Evolutionary conservation across 2,797 vertebrate genomes (phyloP).

Genomic region (Notolabrus celidotus): DNA sequence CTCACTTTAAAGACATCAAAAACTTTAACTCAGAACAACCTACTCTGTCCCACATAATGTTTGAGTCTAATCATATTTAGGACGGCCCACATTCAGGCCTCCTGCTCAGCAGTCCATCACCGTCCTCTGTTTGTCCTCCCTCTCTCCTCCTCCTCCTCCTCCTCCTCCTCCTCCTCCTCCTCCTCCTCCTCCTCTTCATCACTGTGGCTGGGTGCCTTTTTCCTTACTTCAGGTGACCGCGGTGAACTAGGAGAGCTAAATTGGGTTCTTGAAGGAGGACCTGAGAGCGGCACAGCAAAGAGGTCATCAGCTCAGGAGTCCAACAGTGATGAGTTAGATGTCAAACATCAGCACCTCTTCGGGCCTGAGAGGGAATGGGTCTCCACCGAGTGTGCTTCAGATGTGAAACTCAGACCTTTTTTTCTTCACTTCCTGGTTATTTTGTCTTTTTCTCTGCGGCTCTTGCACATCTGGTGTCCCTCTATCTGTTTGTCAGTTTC

Average conservation of each 20-base stretch:
- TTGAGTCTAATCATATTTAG: slow-evolving; percentile 57
- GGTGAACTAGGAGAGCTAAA: slow-evolving; percentile 52
- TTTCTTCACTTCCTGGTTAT: slow-evolving; percentile 10
- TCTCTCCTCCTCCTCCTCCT: slow-evolving; percentile 20
- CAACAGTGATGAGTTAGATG: slow-evolving; percentile 54
- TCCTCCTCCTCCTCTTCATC: slow-evolving; percentile 15
- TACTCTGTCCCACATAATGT: slow-evolving; percentile 52
- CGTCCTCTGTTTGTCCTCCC: slow-evolving; percentile 48
- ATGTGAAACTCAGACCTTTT: slow-evolving; percentile 31
- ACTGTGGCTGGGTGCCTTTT: slow-evolving; percentile 28
- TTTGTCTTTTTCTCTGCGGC: slow-evolving; percentile 13
- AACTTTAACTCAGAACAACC: slow-evolving; percentile 1
- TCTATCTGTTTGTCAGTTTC: slow-evolving; percentile 16
- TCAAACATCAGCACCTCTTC: slow-evolving; percentile 46
- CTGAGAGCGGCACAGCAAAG: slow-evolving; percentile 43
- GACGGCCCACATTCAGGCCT: slow-evolving; percentile 56
- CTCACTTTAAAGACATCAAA: not conserved
- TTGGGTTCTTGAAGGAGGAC: slow-evolving; percentile 39
- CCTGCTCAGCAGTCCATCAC: slow-evolving; percentile 52
- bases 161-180: slow-evolving; percentile 42
- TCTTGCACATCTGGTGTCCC: slow-evolving; percentile 16
- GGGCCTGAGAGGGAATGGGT: slow-evolving; percentile 20
- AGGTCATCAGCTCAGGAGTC: slow-evolving; percentile 56
- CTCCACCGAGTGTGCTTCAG: slow-evolving; percentile 21
- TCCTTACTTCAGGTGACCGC: slow-evolving; percentile 36